Conservation (phyloP, 2,888 invertebrate species). For the Charanyca ferruginea region DNA sequence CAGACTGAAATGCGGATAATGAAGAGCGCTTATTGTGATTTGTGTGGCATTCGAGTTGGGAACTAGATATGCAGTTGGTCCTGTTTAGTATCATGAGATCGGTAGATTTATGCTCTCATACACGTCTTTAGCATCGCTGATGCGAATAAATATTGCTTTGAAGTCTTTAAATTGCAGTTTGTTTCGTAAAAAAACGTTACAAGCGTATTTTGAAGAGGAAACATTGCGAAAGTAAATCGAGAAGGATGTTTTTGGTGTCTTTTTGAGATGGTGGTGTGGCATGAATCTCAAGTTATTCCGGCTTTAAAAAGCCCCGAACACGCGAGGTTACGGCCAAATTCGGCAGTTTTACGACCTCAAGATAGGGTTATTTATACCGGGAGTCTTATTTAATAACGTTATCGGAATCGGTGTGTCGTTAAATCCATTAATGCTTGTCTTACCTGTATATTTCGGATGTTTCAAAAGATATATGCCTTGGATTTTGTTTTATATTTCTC, state of each 20-base stretch:
- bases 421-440: slow-evolving; percentile 82
- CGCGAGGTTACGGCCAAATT: slow-evolving; percentile 75
- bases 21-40: slow-evolving; percentile 89
- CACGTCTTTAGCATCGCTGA: slow-evolving; percentile 69
- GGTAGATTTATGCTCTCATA: slow-evolving; percentile 68
- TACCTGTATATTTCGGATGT: slow-evolving; percentile 73
- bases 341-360: slow-evolving; percentile 81
- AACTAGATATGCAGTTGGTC: slow-evolving; percentile 72
- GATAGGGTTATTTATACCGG: slow-evolving; percentile 82
- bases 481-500: slow-evolving; percentile 64
- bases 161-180: slow-evolving; percentile 55
- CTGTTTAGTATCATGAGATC: slow-evolving; percentile 63
- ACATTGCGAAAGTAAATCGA: slow-evolving; percentile 41
- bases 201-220: slow-evolving; percentile 22
- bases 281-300: slow-evolving; percentile 66
- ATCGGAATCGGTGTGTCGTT: slow-evolving; percentile 80
- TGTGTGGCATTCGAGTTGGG: slow-evolving; percentile 82
- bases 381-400: slow-evolving; percentile 85
- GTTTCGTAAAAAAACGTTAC: slow-evolving; percentile 35
- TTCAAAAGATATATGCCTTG: slow-evolving; percentile 68
- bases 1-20: slow-evolving; percentile 88
- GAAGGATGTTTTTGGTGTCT: slow-evolving; percentile 56
- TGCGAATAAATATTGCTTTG: slow-evolving; percentile 69
- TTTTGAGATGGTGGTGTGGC: slow-evolving; percentile 58
- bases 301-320: slow-evolving; percentile 69